These are phyloP conservation scores for Andrena minutula DNA, from an alignment of 2,888 invertebrate species.

Conservation along the genomic window DNA sequence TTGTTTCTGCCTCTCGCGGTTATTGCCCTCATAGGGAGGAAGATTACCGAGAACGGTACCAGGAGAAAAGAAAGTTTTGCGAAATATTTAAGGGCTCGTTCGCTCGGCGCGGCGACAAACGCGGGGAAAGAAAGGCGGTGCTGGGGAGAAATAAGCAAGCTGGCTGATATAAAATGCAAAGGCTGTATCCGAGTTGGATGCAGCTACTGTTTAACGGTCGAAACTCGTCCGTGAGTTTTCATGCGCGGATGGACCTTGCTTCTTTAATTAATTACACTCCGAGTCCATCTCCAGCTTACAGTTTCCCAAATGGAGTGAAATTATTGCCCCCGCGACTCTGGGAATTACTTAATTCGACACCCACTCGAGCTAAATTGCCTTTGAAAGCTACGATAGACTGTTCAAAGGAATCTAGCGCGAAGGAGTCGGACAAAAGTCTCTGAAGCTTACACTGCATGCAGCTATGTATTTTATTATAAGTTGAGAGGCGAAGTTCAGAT, in stretches of 20 bases:
- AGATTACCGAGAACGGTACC: constrained; percentile 6
- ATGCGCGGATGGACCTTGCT: not conserved
- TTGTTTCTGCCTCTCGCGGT: not conserved
- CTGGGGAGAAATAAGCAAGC: not conserved
- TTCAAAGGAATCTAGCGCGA: not conserved
- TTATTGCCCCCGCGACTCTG: not conserved
- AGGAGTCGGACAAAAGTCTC: not conserved
- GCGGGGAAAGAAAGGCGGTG: not conserved
- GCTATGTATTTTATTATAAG: not conserved
- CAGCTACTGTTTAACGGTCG: no score
- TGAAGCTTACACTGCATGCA: not conserved
- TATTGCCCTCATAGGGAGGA: constrained; percentile 35
- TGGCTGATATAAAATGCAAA: constrained; percentile 11
- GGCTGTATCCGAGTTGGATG: not conserved
- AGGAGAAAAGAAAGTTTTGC: not conserved
- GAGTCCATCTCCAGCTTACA: not conserved
- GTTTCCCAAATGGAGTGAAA: not conserved
- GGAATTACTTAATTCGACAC: not conserved
- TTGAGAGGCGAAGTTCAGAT: not conserved
- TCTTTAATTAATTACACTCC: constrained; percentile 6
- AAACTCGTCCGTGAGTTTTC: not conserved
- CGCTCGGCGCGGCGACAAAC: constrained; percentile 2
- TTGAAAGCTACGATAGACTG: not conserved
- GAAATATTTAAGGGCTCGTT: constrained; percentile 27
- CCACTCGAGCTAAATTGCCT: not conserved